These are phyloP conservation scores for Coranthus polyacanthus DNA, from an alignment of 2,797 vertebrate genomes.

Conservation along the genomic window DNA sequence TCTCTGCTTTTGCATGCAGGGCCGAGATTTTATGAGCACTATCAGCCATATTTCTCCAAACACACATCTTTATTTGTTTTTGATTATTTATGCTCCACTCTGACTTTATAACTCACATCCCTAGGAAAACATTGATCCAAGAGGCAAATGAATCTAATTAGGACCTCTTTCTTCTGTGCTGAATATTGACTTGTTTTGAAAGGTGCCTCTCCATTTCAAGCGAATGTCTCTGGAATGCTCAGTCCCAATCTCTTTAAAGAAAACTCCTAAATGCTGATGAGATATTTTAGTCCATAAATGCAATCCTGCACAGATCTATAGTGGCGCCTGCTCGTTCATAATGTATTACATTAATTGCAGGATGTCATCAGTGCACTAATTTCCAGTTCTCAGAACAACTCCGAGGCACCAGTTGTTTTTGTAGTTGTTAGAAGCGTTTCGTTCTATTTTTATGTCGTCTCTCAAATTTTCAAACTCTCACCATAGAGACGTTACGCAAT, in stretches of 20 bases:
- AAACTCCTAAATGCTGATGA: constrained; percentile 80
- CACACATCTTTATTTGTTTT: constrained; percentile 89
- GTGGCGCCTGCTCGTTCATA: constrained; percentile 70
- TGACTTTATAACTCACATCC: constrained; percentile 86
- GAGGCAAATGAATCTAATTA: constrained; percentile 89
- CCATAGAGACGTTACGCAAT: constrained; percentile 32
- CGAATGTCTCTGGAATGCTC: constrained; percentile 83
- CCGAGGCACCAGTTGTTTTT: constrained; percentile 62
- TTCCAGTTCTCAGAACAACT: constrained; percentile 64
- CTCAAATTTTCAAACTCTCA: constrained; percentile 22
- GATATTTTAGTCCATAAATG: constrained; percentile 82
- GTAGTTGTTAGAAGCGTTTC: constrained; percentile 28
- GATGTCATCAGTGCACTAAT: constrained; percentile 73
- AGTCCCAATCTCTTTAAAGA: constrained; percentile 80
- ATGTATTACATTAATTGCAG: constrained; percentile 79
- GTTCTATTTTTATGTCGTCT: constrained; percentile 21
- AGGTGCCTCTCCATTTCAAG: constrained; percentile 85
- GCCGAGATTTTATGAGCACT: constrained; percentile 85
- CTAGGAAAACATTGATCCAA: constrained; percentile 87
- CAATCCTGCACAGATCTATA: constrained; percentile 66
- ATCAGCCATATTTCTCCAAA: constrained; percentile 85
- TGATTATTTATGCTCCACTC: constrained; percentile 88
- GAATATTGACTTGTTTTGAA: constrained; percentile 88
- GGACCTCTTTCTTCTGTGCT: constrained; percentile 84
- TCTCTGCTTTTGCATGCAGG: constrained; percentile 75